Base-by-base conservation (phyloP, 2,113 vertebrate genomes). In the Ardeotis arabs region DNA sequence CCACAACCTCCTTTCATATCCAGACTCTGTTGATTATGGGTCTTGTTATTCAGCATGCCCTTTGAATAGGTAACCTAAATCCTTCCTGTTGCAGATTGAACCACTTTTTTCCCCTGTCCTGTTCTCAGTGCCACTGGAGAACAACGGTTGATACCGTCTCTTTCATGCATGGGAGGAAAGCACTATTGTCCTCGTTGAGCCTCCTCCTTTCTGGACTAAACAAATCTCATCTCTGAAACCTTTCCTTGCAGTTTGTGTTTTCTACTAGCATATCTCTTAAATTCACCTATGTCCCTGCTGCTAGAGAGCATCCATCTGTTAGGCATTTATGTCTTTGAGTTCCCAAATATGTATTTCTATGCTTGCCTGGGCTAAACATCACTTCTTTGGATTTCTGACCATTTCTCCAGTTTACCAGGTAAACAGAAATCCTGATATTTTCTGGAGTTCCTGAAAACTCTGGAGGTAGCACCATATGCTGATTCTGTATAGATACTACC, bases 401-500 rank as follows among this genome's bases (percentile, higher is more conserved):
- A 24, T 52, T 94, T 81, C 17, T 82, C 9, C 28, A 73, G 6
- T 86, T 93, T 50, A 37, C 22, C 14, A 53, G 70, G 23, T n/a
- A 70, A 89, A 44, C 20, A 21, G 0, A 1, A 85, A 64, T 60
- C 33, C 24, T 75, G 20, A 22, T 44, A 0, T 47, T 82, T 63
- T 39, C 47, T 85, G 60, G 21, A 78, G 33, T 64, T 82, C 49
- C 66, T 93, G 62, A 44, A 75, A 93, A 25, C 21, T 60, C 3
- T 45, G 3, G 10, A 15, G 41, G 41, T 21, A n/a, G 2, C 1
- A 0, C 14, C 2, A 1, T 37, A 4, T 35, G 14, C 21, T 55
- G 39, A 19, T 55, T 84, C 49, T 78, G 2, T 39, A 41, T 5
- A 75, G 47, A 6, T n/a, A 14, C 37, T 87, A 28, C 15, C 31